phyloP scores from a whole-genome alignment of 2,113 vertebrate genomes.

The Puffinus mauretanicus region DNA sequence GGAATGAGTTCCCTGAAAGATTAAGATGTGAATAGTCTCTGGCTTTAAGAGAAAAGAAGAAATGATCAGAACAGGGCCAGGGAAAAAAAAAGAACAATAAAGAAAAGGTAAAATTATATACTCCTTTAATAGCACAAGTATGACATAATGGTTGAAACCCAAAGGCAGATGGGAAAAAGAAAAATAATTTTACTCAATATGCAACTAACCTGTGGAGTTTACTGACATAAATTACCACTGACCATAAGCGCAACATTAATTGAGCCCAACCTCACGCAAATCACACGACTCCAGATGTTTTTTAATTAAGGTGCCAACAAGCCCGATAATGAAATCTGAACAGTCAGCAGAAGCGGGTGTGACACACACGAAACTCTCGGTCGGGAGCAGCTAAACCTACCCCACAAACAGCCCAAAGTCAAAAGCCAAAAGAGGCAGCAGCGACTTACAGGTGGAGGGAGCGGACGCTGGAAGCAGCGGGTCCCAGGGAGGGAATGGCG shows the following conservation, averaged over 20 bases:
- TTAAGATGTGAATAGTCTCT: neutral
- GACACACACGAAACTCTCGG: fast-evolving
- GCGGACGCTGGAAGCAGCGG: constrained; percentile 71
- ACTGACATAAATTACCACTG: neutral
- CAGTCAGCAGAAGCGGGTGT: neutral
- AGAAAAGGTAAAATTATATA: neutral
- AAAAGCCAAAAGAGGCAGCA: fast-evolving
- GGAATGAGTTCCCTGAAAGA: neutral
- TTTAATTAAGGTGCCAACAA: neutral
- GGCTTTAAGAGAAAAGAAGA: neutral
- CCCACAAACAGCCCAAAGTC: neutral
- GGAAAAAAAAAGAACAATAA: neutral
- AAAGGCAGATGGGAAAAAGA: neutral
- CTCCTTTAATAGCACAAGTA: neutral
- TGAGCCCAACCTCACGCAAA: neutral
- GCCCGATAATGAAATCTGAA: neutral
- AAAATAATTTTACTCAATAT: neutral
- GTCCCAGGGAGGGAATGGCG: constrained; percentile 84
- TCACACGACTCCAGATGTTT: neutral
- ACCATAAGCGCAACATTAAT: neutral
- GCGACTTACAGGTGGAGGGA: constrained; percentile 90
- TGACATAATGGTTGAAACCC: neutral
- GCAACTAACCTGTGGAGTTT: neutral
- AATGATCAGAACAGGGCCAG: neutral
- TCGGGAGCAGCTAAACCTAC: neutral